Evolutionary conservation across 2,113 vertebrate genomes (phyloP).

Genomic region (Odobenus rosmarus): DNA sequence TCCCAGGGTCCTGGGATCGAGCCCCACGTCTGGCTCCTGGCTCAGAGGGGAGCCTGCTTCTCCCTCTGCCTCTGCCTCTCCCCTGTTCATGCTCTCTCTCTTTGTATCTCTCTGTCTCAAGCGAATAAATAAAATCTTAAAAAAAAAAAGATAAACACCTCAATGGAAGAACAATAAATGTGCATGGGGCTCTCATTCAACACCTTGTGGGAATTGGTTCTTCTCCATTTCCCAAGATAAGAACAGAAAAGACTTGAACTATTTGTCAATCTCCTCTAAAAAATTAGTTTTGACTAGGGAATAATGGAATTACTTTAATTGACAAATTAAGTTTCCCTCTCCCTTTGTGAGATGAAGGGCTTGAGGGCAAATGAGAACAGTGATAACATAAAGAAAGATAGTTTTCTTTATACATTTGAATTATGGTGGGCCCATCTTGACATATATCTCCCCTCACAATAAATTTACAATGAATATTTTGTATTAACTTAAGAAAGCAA

Average conservation of each 20-base stretch:
- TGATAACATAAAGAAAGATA: neutral
- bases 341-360: neutral
- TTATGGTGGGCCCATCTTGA: neutral
- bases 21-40: too few species aligned
- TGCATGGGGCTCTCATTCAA: neutral
- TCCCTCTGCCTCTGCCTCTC: too few species aligned
- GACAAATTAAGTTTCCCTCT: neutral
- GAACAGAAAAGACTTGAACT: neutral
- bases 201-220: neutral
- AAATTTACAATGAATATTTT: constrained; percentile 39
- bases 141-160: neutral
- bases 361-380: neutral
- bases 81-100: too few species aligned
- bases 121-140: too few species aligned
- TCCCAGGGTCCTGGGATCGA: too few species aligned
- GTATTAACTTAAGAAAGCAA: constrained; percentile 24
- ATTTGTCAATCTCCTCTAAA: neutral
- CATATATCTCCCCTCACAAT: neutral
- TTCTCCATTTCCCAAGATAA: neutral
- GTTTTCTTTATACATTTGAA: neutral
- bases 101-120: too few species aligned
- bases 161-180: neutral
- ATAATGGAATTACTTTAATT: neutral
- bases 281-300: neutral
- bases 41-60: too few species aligned